Percentiles rank a stretch among this genome's conserved stretches.
Conservation (phyloP, 2,888 invertebrate genomes). For the Drosophila meridionalis region DNA sequence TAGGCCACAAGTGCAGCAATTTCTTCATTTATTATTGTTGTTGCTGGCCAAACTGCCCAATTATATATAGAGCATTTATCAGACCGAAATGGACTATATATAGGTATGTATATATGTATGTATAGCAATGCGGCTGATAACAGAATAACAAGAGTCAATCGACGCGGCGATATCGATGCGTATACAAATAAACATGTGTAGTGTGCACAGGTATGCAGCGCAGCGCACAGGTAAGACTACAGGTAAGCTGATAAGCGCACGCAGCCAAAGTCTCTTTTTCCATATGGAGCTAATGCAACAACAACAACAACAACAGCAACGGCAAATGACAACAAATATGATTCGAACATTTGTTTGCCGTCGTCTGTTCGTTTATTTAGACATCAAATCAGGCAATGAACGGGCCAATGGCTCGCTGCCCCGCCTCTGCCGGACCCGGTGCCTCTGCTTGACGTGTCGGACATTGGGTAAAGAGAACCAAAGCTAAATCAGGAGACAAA, state of each 20-base stretch:
- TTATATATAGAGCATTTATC: conserved; percentile 9
- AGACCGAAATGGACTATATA: neutral
- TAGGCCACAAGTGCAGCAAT: conserved; percentile 29
- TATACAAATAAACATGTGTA: conserved; percentile 37
- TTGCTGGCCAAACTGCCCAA: conserved; percentile 28
- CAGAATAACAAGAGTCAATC: conserved; percentile 49
- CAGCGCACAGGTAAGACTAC: conserved; percentile 21
- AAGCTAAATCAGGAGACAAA: conserved; percentile 23
- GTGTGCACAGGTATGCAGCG: conserved; percentile 13
- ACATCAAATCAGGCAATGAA: conserved; percentile 62
- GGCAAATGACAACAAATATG: conserved; percentile 31
- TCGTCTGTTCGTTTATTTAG: conserved; percentile 48
- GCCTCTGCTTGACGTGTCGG: too few relatives aligned
- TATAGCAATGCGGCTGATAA: conserved; percentile 32
- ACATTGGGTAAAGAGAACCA: too few relatives aligned
- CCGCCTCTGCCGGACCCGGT: neutral
- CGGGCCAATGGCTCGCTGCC: conserved; percentile 28
- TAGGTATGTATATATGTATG: neutral
- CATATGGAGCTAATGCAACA: conserved; percentile 43
- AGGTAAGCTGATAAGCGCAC: conserved; percentile 44
- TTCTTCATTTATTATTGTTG: neutral
- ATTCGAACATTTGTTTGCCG: conserved; percentile 42
- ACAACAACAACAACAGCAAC: conserved; percentile 17
- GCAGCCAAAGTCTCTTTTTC: conserved; percentile 12
- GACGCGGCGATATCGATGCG: conserved; percentile 46